Evolutionary conservation across 2,888 invertebrate genomes (phyloP).

Genomic region (Apotomis betuletana): DNA sequence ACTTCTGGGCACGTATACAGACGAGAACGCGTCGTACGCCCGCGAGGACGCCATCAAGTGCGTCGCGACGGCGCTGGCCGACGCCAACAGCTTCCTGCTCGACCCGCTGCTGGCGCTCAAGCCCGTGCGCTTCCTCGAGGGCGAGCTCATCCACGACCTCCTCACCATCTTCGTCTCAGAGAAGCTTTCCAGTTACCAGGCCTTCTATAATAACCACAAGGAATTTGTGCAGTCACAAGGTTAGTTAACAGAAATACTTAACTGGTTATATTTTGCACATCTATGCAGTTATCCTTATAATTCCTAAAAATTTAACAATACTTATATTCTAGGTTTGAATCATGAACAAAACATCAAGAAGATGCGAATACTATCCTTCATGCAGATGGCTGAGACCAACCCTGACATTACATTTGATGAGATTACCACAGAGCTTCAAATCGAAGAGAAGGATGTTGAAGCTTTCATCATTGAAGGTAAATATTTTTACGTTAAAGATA

Average conservation of each 20-base stretch:
- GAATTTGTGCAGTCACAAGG: conserved; percentile 92
- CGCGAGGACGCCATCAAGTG: conserved; percentile 98
- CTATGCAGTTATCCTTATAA: too few relatives aligned
- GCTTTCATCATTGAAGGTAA: conserved; percentile 97
- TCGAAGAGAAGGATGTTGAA: conserved; percentile 95
- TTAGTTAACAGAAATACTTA: conserved; percentile 45
- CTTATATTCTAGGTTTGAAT: conserved; percentile 86
- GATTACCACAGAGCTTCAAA: conserved; percentile 93
- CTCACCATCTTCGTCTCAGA: conserved; percentile 97
- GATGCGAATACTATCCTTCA: conserved; percentile 97
- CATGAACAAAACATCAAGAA: conserved; percentile 98
- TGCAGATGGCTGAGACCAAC: conserved; percentile 97
- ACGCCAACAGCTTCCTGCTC: conserved; percentile 96
- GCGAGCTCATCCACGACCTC: conserved; percentile 96
- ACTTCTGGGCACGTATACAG: conserved; percentile 96
- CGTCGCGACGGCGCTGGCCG: conserved; percentile 96
- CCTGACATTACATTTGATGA: conserved; percentile 96
- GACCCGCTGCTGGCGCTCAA: conserved; percentile 97
- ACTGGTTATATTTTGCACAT: neutral
- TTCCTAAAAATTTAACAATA: too few relatives aligned
- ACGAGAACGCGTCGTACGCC: conserved; percentile 98
- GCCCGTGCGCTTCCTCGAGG: conserved; percentile 97
- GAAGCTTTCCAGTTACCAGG: conserved; percentile 94
- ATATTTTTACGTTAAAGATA: neutral
- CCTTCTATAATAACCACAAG: conserved; percentile 96